Percentiles rank a stretch among this genome's conserved stretches.
Conservation (phyloP, 2,797 vertebrate genomes). For the Peromyscus aztecus region DNA sequence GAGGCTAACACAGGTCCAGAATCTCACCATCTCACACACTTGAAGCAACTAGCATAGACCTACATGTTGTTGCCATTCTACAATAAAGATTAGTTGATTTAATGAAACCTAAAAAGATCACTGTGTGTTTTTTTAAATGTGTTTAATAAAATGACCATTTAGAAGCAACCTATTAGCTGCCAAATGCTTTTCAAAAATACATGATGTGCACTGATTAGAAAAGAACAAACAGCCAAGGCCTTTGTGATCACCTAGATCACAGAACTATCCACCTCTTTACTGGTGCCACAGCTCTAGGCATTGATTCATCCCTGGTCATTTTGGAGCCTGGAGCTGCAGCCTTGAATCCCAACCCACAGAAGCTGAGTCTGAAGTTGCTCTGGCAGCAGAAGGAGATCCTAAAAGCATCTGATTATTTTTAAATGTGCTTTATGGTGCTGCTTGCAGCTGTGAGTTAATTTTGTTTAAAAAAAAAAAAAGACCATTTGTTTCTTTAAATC, state of each 20-base stretch:
- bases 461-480: conserved; percentile 34
- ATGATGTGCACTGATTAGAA: conserved; percentile 65
- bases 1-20: conserved; percentile 45
- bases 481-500: conserved; percentile 79
- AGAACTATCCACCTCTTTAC: conserved; percentile 67
- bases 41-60: neutral
- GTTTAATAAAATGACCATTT: conserved; percentile 65
- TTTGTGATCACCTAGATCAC: conserved; percentile 52
- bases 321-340: conserved; percentile 8
- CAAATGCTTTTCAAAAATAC: conserved; percentile 63
- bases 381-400: conserved; percentile 72
- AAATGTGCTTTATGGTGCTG: conserved; percentile 76
- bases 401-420: conserved; percentile 80
- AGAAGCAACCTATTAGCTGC: conserved; percentile 64
- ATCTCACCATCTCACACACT: neutral
- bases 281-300: conserved; percentile 53
- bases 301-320: conserved; percentile 31
- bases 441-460: conserved; percentile 82
- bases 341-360: conserved; percentile 57
- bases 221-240: conserved; percentile 63
- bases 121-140: conserved; percentile 22
- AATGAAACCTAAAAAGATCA: conserved; percentile 61
- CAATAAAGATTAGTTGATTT: conserved; percentile 64
- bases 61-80: conserved; percentile 56
- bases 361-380: conserved; percentile 60